Evolutionary conservation across 1,140 invertebrate genomes (phyloP).

Genomic region (Zaprionus lachaisei): DNA sequence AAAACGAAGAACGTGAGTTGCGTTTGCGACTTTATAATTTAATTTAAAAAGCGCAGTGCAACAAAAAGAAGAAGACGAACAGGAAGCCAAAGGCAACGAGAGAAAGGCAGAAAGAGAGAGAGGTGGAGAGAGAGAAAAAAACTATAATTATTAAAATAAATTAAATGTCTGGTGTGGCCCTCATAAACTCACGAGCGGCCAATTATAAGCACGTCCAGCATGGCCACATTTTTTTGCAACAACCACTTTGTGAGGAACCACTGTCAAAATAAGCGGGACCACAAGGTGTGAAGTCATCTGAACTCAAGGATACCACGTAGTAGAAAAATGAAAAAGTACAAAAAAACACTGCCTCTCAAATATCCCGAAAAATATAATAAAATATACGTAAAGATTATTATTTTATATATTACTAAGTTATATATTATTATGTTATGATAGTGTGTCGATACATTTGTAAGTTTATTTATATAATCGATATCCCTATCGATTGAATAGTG

Average conservation of each 20-base stretch:
- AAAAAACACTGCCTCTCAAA: too few relatives aligned
- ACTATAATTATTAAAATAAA: conserved; percentile 77
- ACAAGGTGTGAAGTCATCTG: neutral
- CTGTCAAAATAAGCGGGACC: neutral
- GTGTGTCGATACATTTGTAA: too few relatives aligned
- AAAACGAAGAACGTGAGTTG: conserved; percentile 34
- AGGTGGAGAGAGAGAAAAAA: conserved; percentile 51
- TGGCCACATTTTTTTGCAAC: conserved; percentile 48
- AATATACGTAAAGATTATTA: neutral
- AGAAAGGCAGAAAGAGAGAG: neutral
- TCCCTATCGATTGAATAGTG: too few relatives aligned
- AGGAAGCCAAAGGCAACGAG: conserved; percentile 2
- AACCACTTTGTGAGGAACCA: conserved; percentile 36
- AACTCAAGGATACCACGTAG: neutral
- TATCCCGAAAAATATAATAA: neutral
- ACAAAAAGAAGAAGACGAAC: conserved; percentile 21
- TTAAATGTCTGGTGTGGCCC: conserved; percentile 78
- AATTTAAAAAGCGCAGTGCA: conserved; percentile 72
- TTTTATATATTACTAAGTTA: too few relatives aligned
- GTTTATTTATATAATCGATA: too few relatives aligned
- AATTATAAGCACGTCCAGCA: conserved; percentile 62
- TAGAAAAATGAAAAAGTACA: neutral
- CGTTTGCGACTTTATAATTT: conserved; percentile 74
- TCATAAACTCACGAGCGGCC: conserved; percentile 73
- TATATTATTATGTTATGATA: too few relatives aligned